These are phyloP conservation scores for Sphaeramia orbicularis DNA, from an alignment of 2,797 vertebrate genomes.

Conservation along the genomic window DNA sequence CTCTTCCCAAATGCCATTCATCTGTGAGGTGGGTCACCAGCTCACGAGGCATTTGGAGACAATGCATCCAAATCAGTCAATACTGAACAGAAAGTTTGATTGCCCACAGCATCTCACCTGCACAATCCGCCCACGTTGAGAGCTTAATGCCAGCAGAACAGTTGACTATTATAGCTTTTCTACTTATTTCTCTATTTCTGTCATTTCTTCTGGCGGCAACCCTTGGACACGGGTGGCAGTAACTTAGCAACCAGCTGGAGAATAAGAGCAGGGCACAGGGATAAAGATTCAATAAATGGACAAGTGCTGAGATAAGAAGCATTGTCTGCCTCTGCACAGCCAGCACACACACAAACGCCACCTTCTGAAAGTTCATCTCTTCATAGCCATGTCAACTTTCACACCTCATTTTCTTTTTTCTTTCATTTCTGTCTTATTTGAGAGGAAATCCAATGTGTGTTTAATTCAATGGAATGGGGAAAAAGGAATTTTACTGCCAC, in stretches of 20 bases:
- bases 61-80: constrained; percentile 68
- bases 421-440: constrained; percentile 28
- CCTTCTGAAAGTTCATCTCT: constrained; percentile 45
- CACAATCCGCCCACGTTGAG: constrained; percentile 52
- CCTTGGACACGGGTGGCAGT: constrained; percentile 81
- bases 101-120: constrained; percentile 55
- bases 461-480: constrained; percentile 14
- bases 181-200: constrained; percentile 75
- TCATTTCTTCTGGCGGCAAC: constrained; percentile 65
- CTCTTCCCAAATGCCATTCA: constrained; percentile 65
- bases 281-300: constrained; percentile 81
- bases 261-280: constrained; percentile 62
- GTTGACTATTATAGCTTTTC: constrained; percentile 72
- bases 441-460: constrained; percentile 2
- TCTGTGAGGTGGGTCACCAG: constrained; percentile 40
- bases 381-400: constrained; percentile 30
- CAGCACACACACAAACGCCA: constrained; percentile 10
- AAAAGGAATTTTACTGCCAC: background rate
- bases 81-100: constrained; percentile 48
- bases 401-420: constrained; percentile 28
- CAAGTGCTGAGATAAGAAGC: constrained; percentile 73
- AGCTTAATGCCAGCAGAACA: constrained; percentile 65
- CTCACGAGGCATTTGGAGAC: constrained; percentile 31
- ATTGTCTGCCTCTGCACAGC: constrained; percentile 49
- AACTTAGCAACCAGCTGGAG: constrained; percentile 86